phyloP scores from a whole-genome alignment of 2,113 vertebrate genomes.

The Nothocercus julius region DNA sequence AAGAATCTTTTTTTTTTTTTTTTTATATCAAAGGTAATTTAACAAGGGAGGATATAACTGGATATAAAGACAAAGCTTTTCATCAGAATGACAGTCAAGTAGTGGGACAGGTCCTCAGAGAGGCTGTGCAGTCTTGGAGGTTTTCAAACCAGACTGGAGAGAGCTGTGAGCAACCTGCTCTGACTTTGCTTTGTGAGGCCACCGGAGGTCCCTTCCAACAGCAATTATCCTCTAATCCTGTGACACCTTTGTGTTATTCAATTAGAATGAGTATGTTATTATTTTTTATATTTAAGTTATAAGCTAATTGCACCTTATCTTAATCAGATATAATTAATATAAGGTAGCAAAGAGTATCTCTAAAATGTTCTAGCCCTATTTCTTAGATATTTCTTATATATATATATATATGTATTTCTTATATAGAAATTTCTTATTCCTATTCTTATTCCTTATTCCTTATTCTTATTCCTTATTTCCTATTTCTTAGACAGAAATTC shows the following conservation, averaged over 20 bases:
- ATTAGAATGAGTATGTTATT: background rate
- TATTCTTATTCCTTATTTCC: too few species aligned
- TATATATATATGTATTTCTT: too few species aligned
- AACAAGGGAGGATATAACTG: background rate
- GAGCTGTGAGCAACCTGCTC: background rate
- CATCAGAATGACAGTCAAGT: rapidly evolving
- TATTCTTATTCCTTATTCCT: too few species aligned
- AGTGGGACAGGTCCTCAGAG: background rate
- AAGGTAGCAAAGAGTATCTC: background rate
- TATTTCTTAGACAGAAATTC: background rate
- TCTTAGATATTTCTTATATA: too few species aligned
- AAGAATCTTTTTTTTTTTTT: background rate
- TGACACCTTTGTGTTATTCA: background rate
- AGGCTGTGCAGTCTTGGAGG: background rate
- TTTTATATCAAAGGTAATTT: background rate
- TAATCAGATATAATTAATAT: background rate
- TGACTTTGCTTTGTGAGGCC: background rate
- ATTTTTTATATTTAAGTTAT: background rate
- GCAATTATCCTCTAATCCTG: background rate
- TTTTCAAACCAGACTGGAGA: background rate
- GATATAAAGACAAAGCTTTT: background rate
- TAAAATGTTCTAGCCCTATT: background rate
- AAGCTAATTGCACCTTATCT: background rate
- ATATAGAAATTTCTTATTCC: too few species aligned
- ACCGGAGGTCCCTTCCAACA: background rate